Base-by-base conservation (phyloP, 2,113 vertebrate species). In the Crotophaga sulcirostris region DNA sequence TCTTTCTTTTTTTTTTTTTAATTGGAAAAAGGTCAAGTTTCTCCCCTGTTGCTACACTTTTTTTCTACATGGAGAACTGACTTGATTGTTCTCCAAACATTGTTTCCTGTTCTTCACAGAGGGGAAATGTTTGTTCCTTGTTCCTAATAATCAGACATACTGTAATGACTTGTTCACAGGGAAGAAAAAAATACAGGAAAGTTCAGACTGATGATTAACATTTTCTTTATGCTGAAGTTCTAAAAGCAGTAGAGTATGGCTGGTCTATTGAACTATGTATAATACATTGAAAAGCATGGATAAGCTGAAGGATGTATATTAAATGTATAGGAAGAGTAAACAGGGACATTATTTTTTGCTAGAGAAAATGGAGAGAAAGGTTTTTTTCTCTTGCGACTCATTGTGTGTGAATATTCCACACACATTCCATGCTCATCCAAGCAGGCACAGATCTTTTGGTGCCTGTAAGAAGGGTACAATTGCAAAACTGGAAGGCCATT, bases 41-140 rank as follows among this genome's bases (percentile, higher is more conserved):
- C 45, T 90, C 55, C 72, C 23, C 66, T 69, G 63, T 91, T 94
- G 81, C 60, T 96, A 80, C 66, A 62, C 73, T 90, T 96, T 79
- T 93, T 97, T 95, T 90, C 21, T 73, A 92, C 90, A 66, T 16
- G 17, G 69, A 94, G 84, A 97, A 95, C 54, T 92, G 38, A 81
- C 91, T 97, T 96, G 94, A 77, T 84, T 95, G 92, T 96, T 92
- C 66, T 92, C 87, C 93, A 80, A 75, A 83, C 96, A 96, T 89
- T 95, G 74, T 92, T 98, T 97, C 93, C 94, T 96, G 79, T 70
- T 88, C 59, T 95, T 89, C 75, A 59, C 28, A 75, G 72, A 95
- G 36, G 68, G 87, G 96, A 97, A 97, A 95, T 97, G 77, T 95
- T 97, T 98, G 93, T 96, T 90, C 80, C 83, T 96, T 95, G 91